Conservation (phyloP, 2,797 vertebrate genomes). For the Prunella strophiata region DNA sequence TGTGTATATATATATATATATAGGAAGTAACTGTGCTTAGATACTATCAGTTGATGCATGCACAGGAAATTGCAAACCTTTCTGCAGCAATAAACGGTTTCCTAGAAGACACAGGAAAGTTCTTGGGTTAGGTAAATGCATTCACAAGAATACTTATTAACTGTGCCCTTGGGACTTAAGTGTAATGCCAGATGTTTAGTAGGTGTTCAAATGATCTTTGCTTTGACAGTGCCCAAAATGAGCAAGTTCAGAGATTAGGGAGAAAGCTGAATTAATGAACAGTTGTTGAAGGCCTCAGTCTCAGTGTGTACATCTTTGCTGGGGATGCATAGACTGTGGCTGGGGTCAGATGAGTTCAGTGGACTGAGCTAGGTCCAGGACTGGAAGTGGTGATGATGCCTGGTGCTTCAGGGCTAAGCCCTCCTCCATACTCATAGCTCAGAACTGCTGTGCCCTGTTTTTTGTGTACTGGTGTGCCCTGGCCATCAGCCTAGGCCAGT, state of each 20-base stretch:
- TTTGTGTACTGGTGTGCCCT: not conserved
- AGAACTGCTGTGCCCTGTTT: not conserved
- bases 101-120: not conserved
- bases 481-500: not conserved
- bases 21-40: not conserved
- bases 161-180: not conserved
- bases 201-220: not conserved
- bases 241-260: not conserved
- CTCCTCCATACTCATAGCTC: accelerated
- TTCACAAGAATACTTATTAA: not conserved
- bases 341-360: not conserved
- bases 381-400: not conserved
- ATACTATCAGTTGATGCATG: not conserved
- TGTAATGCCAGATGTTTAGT: not conserved
- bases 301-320: not conserved
- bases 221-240: not conserved
- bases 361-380: not conserved
- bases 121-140: not conserved
- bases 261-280: not conserved
- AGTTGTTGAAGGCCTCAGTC: not conserved
- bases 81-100: not conserved
- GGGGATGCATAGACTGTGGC: not conserved
- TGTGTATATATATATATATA: not conserved
- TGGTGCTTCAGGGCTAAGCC: not conserved
- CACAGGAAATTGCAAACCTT: not conserved